A percentile compares a stretch with the other conserved stretches of the same genome.
phyloP scores from a whole-genome alignment of 2,888 invertebrate genomes.

The Geophilus truncorum region DNA sequence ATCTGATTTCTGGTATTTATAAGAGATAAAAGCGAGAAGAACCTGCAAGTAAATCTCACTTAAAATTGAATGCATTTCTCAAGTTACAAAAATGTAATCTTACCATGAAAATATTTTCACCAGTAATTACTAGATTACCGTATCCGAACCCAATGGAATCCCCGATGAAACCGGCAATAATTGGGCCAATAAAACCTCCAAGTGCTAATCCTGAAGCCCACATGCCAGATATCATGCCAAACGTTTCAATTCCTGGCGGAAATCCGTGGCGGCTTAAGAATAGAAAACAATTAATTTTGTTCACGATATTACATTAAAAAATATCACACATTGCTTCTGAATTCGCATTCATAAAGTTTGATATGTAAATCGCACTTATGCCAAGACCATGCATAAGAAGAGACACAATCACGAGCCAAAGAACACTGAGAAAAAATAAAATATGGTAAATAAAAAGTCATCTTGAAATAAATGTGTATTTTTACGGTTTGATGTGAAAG shows the following conservation, averaged over 20 bases:
- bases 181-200: constrained; percentile 52
- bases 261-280: constrained; percentile 56
- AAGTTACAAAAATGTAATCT: constrained; percentile 40
- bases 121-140: constrained; percentile 65
- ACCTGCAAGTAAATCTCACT: no score
- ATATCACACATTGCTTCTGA: constrained; percentile 64
- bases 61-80: no score
- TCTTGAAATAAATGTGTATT: no score
- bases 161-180: constrained; percentile 39
- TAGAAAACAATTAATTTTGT: background rate
- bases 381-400: constrained; percentile 67
- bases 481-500: constrained; percentile 43
- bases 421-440: background rate
- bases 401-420: background rate
- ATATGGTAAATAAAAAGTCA: no score
- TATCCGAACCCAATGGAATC: constrained; percentile 62
- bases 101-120: constrained; percentile 62
- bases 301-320: no score
- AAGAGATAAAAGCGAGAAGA: no score
- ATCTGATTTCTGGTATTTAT: no score
- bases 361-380: constrained; percentile 75
- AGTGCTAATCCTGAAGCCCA: constrained; percentile 86
- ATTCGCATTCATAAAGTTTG: constrained; percentile 78
- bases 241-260: constrained; percentile 79
- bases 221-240: constrained; percentile 80